Percentiles rank a stretch among this genome's conserved stretches.
Evolutionary conservation across 2,113 vertebrate genomes (phyloP).

Genomic region (Sinocyclocheilus grahami): DNA sequence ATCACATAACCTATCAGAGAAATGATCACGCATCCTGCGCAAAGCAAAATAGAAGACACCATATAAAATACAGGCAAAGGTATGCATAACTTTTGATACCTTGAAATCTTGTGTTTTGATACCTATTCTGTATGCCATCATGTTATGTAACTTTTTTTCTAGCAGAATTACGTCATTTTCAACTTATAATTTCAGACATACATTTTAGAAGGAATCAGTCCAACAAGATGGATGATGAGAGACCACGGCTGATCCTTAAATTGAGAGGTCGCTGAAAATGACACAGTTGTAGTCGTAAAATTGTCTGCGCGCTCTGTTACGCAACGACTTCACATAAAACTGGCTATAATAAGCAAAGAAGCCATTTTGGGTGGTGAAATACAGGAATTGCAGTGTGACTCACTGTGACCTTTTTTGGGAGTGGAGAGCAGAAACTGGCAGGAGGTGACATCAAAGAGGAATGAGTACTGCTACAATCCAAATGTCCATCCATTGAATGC

Average conservation of each 20-base stretch:
- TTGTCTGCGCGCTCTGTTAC: neutral
- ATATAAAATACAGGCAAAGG: no score
- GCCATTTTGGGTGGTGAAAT: conserved; percentile 37
- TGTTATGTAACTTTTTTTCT: neutral
- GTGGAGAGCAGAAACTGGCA: conserved; percentile 65
- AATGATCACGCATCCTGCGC: neutral
- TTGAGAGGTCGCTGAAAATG: conserved; percentile 5
- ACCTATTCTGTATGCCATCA: neutral
- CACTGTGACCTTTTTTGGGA: conserved; percentile 59
- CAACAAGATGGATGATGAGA: neutral
- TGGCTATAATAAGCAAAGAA: conserved; percentile 1
- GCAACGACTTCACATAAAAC: conserved; percentile 9
- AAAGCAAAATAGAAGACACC: no score
- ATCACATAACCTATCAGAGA: neutral
- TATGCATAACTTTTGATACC: no score
- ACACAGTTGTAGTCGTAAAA: neutral
- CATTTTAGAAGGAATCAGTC: neutral
- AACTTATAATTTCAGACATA: neutral
- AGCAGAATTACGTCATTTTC: neutral
- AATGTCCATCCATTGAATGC: conserved; percentile 75
- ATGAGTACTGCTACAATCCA: conserved; percentile 69
- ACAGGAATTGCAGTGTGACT: conserved; percentile 40
- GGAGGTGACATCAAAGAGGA: conserved; percentile 76
- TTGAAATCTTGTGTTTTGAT: neutral
- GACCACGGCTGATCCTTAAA: neutral